Evolutionary conservation across 2,113 vertebrate genomes (phyloP), one percentile per base, ranked within the genome.

Genomic region (Leptodactylus fuscus): DNA sequence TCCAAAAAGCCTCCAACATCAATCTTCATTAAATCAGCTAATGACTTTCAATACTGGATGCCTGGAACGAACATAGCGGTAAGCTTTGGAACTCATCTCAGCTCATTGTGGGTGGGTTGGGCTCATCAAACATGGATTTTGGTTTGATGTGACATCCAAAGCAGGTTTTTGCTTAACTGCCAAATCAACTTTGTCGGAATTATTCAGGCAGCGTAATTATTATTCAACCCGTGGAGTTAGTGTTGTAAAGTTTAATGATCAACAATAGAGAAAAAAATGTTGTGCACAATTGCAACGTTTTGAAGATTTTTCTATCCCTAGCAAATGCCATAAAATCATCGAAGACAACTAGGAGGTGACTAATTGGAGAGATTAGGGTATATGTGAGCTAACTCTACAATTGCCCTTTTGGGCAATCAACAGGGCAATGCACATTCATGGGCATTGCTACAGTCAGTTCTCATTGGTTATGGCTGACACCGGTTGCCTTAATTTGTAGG

Each of bases 161-260:
- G 9, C 36, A 73, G 36, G 20, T 73, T 73, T 73, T 73, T 73
- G 22, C 38, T 46, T 73, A 73, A 24, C 36, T 73, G 70, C 70
- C 70, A 73, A 44, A 44, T 73, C 22, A n/a, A n/a, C 20, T n/a
- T 71, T 44, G 70, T 73, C 70, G 46, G 36, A 73, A 44, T 41
- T 73, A 41, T 27, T 46, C 12, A 46, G 11, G 38, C 70, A 73
- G 36, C 5, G 5, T 3, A 73, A 73, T 44, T 46, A 73, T n/a
- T 46, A 41, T 46, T 46, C 22, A 44, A 13, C 22, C 22, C 3
- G 1, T 41, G 38, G 1, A 46, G 24, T 46, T 12, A 41, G 18
- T 41, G 18, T 16, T 71, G 0, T 36, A 67, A 36, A 67, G n/a
- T n/a, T n/a, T 5, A 44, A 44, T 44, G 4, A 44, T 44, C 41